These are phyloP conservation scores for Heterochromis multidens DNA, from an alignment of 2,113 vertebrate species.

Conservation along the genomic window DNA sequence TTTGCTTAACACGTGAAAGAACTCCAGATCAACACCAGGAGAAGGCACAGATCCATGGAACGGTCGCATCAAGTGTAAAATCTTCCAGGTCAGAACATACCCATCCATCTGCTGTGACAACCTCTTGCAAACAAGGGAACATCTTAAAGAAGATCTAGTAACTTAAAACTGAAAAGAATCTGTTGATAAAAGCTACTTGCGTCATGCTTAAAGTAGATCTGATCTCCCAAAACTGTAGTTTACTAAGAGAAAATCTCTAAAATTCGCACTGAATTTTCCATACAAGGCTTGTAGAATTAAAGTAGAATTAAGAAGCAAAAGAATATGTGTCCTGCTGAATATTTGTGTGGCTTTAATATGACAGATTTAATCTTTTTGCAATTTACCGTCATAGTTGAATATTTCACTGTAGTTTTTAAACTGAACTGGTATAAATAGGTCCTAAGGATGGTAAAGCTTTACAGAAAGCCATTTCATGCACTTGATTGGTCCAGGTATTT, in stretches of 20 bases:
- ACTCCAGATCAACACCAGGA: neutral
- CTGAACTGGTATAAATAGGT: neutral
- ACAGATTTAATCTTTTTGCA: neutral
- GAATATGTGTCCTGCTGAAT: neutral
- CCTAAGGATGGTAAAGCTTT: neutral
- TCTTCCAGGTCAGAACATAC: neutral
- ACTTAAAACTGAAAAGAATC: neutral
- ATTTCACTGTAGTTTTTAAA: neutral
- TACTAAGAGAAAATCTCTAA: neutral
- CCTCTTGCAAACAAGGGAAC: neutral
- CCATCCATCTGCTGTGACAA: neutral
- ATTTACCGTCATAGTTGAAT: neutral
- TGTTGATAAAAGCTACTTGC: neutral
- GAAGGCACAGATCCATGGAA: neutral
- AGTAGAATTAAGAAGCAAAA: neutral
- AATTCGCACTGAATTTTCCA: neutral
- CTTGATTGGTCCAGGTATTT: constrained; percentile 28
- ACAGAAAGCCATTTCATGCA: neutral
- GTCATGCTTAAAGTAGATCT: neutral
- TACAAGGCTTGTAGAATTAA: neutral
- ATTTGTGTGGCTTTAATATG: neutral
- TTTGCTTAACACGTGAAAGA: neutral
- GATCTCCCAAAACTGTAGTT: neutral
- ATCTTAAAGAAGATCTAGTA: neutral
- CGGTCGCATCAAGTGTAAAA: neutral